A percentile compares a stretch with the other conserved stretches of the same genome.
Evolutionary conservation across 2,797 vertebrate genomes (phyloP).

Genomic region (Brachyalestes nurse): DNA sequence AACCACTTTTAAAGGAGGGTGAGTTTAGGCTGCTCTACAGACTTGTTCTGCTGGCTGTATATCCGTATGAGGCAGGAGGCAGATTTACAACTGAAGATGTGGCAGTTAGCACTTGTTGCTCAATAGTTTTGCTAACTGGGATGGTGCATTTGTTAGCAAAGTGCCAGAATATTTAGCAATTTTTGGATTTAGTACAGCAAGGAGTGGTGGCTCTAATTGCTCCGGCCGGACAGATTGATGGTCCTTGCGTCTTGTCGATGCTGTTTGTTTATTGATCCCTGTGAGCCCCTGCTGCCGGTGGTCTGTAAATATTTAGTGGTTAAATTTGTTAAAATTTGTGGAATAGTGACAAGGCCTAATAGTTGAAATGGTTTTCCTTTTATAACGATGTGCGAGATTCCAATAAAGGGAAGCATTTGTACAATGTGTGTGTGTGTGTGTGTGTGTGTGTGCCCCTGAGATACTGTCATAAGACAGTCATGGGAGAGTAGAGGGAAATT

Average conservation of each 20-base stretch:
- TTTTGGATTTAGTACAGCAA: slow-evolving; percentile 4
- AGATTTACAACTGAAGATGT: not conserved
- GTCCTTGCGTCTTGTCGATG: not conserved
- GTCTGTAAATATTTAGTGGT: slow-evolving; percentile 2
- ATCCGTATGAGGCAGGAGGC: no score
- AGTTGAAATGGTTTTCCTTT: slow-evolving; percentile 19
- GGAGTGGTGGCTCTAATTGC: slow-evolving; percentile 6
- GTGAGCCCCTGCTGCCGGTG: not conserved
- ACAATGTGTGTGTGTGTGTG: not conserved
- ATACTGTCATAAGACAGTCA: slow-evolving; percentile 1
- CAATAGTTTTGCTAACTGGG: not conserved
- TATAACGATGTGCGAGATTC: slow-evolving; percentile 1
- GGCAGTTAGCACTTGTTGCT: not conserved
- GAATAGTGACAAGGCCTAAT: not conserved
- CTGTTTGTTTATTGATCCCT: not conserved
- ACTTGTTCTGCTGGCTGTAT: not conserved
- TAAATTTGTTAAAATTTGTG: not conserved
- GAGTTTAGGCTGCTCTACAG: no score
- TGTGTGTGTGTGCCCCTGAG: not conserved
- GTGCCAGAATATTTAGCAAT: slow-evolving; percentile 14
- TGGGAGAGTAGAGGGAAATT: not conserved
- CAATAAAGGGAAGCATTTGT: not conserved
- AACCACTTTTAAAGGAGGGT: no score
- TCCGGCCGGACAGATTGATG: slow-evolving; percentile 3
- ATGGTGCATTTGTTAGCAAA: slow-evolving; percentile 29